A percentile compares a stretch with the other conserved stretches of the same genome.
phyloP scores from a whole-genome alignment of 2,113 vertebrate species.

The Leptobrachium leishanense region DNA sequence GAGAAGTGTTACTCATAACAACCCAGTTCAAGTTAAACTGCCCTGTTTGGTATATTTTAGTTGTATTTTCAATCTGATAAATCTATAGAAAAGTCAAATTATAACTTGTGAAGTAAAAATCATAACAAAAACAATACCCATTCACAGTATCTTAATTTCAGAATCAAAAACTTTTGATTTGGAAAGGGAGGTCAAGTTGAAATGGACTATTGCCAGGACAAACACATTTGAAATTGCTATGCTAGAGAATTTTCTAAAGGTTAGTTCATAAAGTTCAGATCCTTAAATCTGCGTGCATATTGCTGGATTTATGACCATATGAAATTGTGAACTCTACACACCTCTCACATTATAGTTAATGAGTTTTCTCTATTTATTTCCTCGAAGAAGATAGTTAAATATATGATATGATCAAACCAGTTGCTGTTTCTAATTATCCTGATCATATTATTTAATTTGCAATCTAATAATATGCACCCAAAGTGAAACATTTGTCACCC shows the following conservation, averaged over 20 bases:
- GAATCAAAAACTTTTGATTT: background rate
- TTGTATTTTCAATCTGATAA: too few species aligned
- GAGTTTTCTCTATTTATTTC: constrained; percentile 13
- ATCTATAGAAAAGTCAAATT: too few species aligned
- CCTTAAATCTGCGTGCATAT: background rate
- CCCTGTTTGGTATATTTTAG: too few species aligned
- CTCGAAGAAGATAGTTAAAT: background rate
- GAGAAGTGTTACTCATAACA: too few species aligned
- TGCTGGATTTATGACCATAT: constrained; percentile 10
- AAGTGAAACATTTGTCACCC: background rate
- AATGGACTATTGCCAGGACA: background rate
- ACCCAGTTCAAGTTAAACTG: too few species aligned
- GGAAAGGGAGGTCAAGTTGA: background rate
- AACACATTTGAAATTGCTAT: background rate
- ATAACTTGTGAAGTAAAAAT: background rate
- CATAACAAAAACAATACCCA: background rate
- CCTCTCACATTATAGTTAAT: constrained; percentile 23
- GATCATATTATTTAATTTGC: constrained; percentile 2
- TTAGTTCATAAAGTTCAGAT: background rate
- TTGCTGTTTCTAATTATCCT: constrained; percentile 14
- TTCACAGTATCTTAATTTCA: background rate
- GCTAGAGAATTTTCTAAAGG: background rate
- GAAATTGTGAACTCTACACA: background rate
- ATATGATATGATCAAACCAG: background rate
- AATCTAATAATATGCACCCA: background rate